These are phyloP conservation scores for Escarpia spicata DNA, from an alignment of 2,888 invertebrate genomes.

Conservation along the genomic window DNA sequence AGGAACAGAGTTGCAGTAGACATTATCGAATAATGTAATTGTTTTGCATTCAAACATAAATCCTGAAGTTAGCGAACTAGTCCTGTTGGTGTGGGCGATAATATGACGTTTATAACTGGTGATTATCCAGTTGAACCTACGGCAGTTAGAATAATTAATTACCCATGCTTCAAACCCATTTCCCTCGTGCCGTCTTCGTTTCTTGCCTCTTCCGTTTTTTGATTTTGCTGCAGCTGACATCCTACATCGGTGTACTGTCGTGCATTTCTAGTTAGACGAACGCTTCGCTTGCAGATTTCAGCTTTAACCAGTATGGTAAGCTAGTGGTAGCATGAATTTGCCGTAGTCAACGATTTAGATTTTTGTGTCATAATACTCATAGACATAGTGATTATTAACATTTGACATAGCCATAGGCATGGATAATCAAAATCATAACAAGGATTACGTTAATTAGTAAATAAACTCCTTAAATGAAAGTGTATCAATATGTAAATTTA, in stretches of 20 bases:
- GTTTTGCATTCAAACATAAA: background rate
- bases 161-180: slow-evolving; percentile 34
- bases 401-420: no score
- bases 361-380: no score
- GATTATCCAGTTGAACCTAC: background rate
- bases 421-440: no score
- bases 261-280: background rate
- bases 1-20: background rate
- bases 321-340: background rate
- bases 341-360: no score
- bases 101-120: background rate
- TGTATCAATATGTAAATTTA: no score
- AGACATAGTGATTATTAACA: no score
- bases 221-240: slow-evolving; percentile 20
- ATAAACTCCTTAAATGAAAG: no score
- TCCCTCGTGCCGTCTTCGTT: background rate
- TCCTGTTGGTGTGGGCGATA: background rate
- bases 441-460: no score
- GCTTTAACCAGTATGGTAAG: background rate
- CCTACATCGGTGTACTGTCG: background rate
- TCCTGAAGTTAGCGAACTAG: background rate
- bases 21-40: background rate
- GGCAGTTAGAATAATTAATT: background rate
- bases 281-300: background rate
- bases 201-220: slow-evolving; percentile 30